A percentile compares a stretch with the other conserved stretches of the same genome.
Conservation (phyloP, 2,113 vertebrate species). For the Aegotheles bennettii region DNA sequence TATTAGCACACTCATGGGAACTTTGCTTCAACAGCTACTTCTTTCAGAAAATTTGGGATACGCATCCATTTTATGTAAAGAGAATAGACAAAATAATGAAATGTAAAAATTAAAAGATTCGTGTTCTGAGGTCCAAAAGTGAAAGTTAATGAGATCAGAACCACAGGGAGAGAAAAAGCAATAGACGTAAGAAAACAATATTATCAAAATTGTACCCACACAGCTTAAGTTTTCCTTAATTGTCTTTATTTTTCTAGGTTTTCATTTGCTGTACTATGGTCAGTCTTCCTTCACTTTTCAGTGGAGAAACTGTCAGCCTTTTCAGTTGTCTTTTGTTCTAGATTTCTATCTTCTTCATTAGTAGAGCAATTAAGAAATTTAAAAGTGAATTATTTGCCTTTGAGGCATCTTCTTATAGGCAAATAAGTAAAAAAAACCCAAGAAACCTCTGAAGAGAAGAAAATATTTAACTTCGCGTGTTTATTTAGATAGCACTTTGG, state of each 20-base stretch:
- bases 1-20: not conserved
- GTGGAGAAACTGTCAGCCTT: not conserved
- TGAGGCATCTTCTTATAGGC: not conserved
- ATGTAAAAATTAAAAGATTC: not conserved
- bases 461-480: not conserved
- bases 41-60: not conserved
- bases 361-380: not conserved
- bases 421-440: not conserved
- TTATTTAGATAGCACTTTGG: not conserved
- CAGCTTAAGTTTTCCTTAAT: not conserved
- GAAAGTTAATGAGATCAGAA: not conserved
- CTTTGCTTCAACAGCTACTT: not conserved
- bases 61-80: not conserved
- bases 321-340: not conserved
- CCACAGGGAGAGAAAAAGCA: not conserved
- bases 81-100: not conserved
- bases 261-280: not conserved
- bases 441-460: not conserved
- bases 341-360: not conserved
- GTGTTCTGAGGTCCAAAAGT: not conserved
- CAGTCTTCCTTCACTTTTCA: not conserved
- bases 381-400: not conserved
- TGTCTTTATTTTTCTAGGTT: not conserved
- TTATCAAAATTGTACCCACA: not conserved
- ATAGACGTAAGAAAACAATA: not conserved